These are phyloP conservation scores for Smittia sp. DNA, from an alignment of 2,888 invertebrate genomes.

Conservation along the genomic window DNA sequence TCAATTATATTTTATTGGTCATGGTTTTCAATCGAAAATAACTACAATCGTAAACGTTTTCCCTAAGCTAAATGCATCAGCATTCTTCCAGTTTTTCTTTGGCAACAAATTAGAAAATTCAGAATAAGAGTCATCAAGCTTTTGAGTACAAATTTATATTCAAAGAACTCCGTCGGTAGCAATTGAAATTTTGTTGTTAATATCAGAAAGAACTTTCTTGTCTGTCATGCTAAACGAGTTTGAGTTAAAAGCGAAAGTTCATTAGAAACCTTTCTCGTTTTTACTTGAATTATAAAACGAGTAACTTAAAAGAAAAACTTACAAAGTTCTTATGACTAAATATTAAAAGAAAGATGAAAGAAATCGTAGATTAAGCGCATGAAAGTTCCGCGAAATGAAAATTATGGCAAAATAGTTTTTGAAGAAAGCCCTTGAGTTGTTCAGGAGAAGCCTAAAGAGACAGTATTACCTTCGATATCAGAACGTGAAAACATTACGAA, in stretches of 20 bases:
- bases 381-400: background rate
- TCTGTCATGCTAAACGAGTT: too few species aligned
- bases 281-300: background rate
- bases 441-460: constrained; percentile 26
- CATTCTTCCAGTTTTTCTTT: constrained; percentile 20
- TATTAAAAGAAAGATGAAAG: background rate
- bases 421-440: background rate
- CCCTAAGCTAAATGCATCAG: background rate
- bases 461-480: constrained; percentile 19
- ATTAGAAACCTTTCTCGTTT: constrained; percentile 1
- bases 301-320: background rate
- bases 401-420: background rate
- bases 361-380: constrained; percentile 1
- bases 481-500: background rate
- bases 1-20: too few species aligned
- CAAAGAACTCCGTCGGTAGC: too few species aligned
- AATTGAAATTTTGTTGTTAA: too few species aligned
- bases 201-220: too few species aligned
- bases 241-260: too few species aligned
- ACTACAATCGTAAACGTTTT: background rate
- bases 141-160: too few species aligned
- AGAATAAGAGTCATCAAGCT: too few species aligned
- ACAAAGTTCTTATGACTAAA: constrained; percentile 41
- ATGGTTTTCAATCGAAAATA: background rate
- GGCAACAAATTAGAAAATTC: too few species aligned